Evolutionary conservation across 2,888 invertebrate genomes (phyloP).

Genomic region (Kryphioiulus occultus): DNA sequence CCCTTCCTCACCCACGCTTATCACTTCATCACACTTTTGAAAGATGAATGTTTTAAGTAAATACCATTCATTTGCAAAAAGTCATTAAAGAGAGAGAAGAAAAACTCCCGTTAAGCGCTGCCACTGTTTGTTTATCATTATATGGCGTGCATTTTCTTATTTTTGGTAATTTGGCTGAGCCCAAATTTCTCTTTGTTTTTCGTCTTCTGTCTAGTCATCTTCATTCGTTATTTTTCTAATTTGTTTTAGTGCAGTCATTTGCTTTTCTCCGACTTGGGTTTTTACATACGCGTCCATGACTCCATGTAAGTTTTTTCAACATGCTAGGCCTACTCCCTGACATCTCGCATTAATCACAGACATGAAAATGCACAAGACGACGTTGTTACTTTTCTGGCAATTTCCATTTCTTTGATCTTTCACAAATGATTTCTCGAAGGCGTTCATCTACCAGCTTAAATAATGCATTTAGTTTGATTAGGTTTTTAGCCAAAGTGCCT

Average conservation of each 20-base stretch:
- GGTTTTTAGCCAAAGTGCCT: background rate
- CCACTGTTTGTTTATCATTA: conserved; percentile 18
- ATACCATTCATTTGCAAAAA: background rate
- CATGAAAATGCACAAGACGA: no score
- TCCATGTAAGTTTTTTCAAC: background rate
- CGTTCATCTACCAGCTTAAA: no score
- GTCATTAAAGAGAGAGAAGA: background rate
- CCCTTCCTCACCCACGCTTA: background rate
- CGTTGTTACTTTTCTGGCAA: conserved; percentile 4
- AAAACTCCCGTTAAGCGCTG: background rate
- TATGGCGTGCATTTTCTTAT: conserved; percentile 17
- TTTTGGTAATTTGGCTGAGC: conserved; percentile 9
- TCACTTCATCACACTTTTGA: background rate
- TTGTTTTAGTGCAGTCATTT: background rate
- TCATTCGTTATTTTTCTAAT: conserved; percentile 9
- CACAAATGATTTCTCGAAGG: no score
- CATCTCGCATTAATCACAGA: conserved; percentile 5
- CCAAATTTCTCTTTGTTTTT: background rate
- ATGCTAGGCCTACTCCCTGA: background rate
- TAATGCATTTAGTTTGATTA: background rate
- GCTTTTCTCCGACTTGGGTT: background rate
- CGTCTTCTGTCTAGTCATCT: background rate
- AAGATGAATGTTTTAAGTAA: conserved; percentile 20
- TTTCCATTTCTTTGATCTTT: background rate
- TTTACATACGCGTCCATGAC: background rate